These are phyloP conservation scores for Enteromius thamalakanensis DNA, from an alignment of 2,797 vertebrate genomes.

Conservation along the genomic window DNA sequence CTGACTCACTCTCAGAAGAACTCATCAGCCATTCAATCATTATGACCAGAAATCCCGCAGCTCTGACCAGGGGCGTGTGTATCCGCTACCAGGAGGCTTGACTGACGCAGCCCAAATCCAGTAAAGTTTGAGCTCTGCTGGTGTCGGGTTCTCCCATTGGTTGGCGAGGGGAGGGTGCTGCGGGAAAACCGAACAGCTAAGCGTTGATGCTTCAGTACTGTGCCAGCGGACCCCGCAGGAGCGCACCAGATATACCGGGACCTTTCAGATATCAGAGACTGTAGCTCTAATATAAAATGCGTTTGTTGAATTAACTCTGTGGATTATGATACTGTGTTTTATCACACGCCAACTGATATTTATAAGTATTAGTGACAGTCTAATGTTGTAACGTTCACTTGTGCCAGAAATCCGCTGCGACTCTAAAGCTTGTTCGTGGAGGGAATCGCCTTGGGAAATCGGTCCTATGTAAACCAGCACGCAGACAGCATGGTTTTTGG, in stretches of 20 bases:
- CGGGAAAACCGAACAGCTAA: slow-evolving; percentile 85
- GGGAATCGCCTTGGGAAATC: slow-evolving; percentile 46
- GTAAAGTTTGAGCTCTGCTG: slow-evolving; percentile 64
- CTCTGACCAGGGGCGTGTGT: slow-evolving; percentile 43
- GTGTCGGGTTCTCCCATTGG: slow-evolving; percentile 68
- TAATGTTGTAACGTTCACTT: slow-evolving; percentile 65
- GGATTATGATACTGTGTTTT: slow-evolving; percentile 66
- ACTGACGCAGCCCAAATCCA: slow-evolving; percentile 63
- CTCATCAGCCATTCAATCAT: slow-evolving; percentile 48
- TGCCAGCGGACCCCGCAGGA: slow-evolving; percentile 76
- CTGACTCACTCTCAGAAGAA: slow-evolving; percentile 24
- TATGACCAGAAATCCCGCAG: slow-evolving; percentile 49
- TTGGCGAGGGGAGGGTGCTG: slow-evolving; percentile 75
- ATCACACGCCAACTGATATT: slow-evolving; percentile 14
- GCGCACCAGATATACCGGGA: slow-evolving; percentile 61
- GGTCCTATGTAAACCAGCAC: slow-evolving; percentile 50
- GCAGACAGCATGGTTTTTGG: slow-evolving; percentile 58
- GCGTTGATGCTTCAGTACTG: slow-evolving; percentile 84
- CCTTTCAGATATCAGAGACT: slow-evolving; percentile 47
- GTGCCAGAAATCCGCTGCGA: slow-evolving; percentile 55
- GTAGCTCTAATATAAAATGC: slow-evolving; percentile 8
- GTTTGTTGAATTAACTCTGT: slow-evolving; percentile 46
- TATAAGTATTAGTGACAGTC: slow-evolving; percentile 53
- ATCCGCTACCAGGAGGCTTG: slow-evolving; percentile 30
- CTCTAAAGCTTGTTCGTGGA: slow-evolving; percentile 57